Conservation (phyloP, 1,140 invertebrate species). For the Lutraria rhynchaena region DNA sequence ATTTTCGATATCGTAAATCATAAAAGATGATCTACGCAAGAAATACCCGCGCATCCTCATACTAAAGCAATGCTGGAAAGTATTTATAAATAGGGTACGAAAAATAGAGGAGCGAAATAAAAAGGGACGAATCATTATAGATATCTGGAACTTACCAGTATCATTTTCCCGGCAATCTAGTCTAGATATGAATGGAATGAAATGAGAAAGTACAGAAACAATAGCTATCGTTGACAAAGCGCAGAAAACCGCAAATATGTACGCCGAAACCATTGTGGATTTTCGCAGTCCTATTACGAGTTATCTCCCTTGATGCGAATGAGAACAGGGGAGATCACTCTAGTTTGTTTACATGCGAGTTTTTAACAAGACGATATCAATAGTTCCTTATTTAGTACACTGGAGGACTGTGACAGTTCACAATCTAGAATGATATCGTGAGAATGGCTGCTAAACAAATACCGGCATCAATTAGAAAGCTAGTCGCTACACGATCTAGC, state of each 20-base stretch:
- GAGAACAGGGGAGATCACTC: no score
- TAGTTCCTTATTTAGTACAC: no score
- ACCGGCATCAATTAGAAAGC: constrained; percentile 67
- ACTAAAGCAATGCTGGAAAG: no score
- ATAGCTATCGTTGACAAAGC: not conserved
- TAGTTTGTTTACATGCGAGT: no score
- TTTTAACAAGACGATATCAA: no score
- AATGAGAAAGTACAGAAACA: not conserved
- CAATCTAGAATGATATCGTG: not conserved
- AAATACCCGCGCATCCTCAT: no score
- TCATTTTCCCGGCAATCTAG: constrained; percentile 7
- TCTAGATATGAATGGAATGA: not conserved
- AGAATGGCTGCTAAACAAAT: constrained; percentile 66
- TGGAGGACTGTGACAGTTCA: no score
- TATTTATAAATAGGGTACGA: no score
- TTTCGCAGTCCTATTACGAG: not conserved
- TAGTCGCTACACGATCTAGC: constrained; percentile 68
- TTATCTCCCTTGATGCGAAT: not conserved
- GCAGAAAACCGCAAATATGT: not conserved
- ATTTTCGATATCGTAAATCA: no score
- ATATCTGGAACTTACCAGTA: not conserved
- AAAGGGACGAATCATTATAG: not conserved
- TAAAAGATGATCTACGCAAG: no score
- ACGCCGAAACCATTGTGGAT: not conserved
- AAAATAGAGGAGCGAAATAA: no score